Base-by-base conservation (phyloP, 1,140 invertebrate genomes). In the Alviniconcha marisindica region DNA sequence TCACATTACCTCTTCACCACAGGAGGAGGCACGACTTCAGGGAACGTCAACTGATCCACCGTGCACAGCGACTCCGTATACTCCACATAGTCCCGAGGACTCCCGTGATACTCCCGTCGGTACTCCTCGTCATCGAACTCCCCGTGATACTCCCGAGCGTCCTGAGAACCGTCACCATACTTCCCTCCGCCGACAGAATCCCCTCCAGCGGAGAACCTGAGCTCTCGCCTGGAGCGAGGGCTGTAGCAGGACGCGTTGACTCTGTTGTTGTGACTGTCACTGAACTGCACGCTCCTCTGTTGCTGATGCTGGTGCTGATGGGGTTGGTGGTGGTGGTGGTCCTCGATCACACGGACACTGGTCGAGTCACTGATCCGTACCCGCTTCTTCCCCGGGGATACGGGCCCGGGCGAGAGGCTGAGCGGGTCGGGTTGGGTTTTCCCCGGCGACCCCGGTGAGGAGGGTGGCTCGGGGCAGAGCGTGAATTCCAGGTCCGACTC, bases 341-440 rank as follows among this genome's bases (percentile, higher is more conserved):
- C 60, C 56, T 80, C 56, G 36, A 80, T 80, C 4, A 80, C 40
- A 4, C 31, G 31, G 18, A 80, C 78, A 18, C 78, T 80, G 21
- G 78, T 69, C 24, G 78, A 80, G 60, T 80, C 78, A 48, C 78
- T 80, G 78, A 80, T 80, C 21, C 78, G 78, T 15, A 80, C 78
- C 18, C 78, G 78, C 78, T 80, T 80, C 78, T 80, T 80, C 24
- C 78, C 77, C 78, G 56, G 78, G 36, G 78, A 69, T 4, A 44
- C 40, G 24, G 60, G 78, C 36, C 51, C 78, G 18, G 60, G 18
- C 56, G 38, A 56, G 33, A 24, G 15, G 36, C 24, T n/a, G 33
- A 21, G 54, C 33, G n/a, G n/a, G n/a, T n/a, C 33, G 51, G 77
- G 14, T 10, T 21, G n/a, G 78, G 33, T 18, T n/a, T 10, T 7